Evolutionary conservation across 2,797 vertebrate genomes (phyloP), one percentile per base, ranked within the genome.

Genomic region (Merluccius polli): DNA sequence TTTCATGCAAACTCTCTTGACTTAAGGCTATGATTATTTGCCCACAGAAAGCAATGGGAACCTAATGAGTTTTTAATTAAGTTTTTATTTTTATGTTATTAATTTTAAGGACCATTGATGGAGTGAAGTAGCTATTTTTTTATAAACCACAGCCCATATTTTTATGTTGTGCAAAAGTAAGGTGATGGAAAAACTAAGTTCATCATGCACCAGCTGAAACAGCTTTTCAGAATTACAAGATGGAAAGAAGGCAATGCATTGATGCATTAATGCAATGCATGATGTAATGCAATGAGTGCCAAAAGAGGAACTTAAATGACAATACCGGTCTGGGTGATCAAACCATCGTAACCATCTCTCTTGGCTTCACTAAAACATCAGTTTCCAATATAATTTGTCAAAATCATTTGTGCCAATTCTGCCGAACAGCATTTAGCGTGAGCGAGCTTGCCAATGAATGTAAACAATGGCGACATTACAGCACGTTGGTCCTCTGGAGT

Each of bases 21-120:
- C 41, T 44, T 44, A 44, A 44, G 41, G 41, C 41, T 44, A 16
- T 44, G 41, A 1, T 44, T 44, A 44, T 44, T 44, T 7, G 36
- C n/a, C 3, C 33, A 38, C 36, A 38, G 36, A 38, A 35, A 35
- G 33, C 33, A 70, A 44, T 29, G 48, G 29, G 35, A 36, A 74
- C 31, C 41, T 38, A 63, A 70, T 76, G 29, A 30, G 36, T 71
- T 72, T 70, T 67, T 63, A 75, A 41, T 29, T 59, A 68, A 15
- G 41, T 44, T 44, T 63, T 71, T 82, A 15, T 12, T 44, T 44
- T 63, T 71, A 79, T 48, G 69, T 15, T 35, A 69, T 78, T 41
- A 76, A 68, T 71, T 31, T 33, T 75, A 48, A 44, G 29, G 12
- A 70, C 2, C 27, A 21, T 9, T 41, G 11, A 27, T 70, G 65